Base-by-base conservation (phyloP, 1,140 invertebrate genomes). In the Drosophila ficusphila region DNA sequence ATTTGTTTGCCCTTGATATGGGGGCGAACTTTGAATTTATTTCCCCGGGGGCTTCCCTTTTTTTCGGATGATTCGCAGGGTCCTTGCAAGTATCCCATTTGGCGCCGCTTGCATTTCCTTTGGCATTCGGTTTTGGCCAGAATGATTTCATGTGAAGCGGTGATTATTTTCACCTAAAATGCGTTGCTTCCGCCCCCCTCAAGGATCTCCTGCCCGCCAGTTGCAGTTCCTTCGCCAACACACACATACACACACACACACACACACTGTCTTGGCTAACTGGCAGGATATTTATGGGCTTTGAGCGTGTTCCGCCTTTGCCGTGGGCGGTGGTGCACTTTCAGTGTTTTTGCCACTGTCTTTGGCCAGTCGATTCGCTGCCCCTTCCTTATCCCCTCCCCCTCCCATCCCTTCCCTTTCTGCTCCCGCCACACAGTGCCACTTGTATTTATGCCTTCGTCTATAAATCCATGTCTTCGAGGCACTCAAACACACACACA, bases 71-170 rank as follows among this genome's bases (percentile, higher is more conserved):
- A 46, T 46, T 61, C 31, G 44, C 23, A 23, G 27, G 38, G 34
- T 52, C 56, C 51, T 49, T 48, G 57, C 36, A 14, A 41, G 41
- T 51, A 54, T 60, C 41, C 49, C 31, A 34, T 46, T 71, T 79
- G 71, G 65, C 65, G 65, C 58, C 65, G 69, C 67, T 68, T 79
- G 67, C 79, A 85, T 77, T 81, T 64, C 54, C 79, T 62, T 58
- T 79, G 67, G 78, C 76, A 86, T 73, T 81, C 57, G 61, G 57
- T 61, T 79, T 58, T 68, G 60, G 48, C 78, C 72, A 79, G 79
- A 90, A 90, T 90, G 88, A 90, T 90, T 90, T 90, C 88, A 90
- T 90, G 88, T 90, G 88, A 90, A 90, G 76, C 73, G 79, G 88
- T 83, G 88, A 90, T 90, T 90, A 90, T 89, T 90, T 90, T 79